Percentiles rank a stretch among this genome's conserved stretches.
Conservation (phyloP, 2,888 invertebrate genomes). For the Amiota communis region DNA sequence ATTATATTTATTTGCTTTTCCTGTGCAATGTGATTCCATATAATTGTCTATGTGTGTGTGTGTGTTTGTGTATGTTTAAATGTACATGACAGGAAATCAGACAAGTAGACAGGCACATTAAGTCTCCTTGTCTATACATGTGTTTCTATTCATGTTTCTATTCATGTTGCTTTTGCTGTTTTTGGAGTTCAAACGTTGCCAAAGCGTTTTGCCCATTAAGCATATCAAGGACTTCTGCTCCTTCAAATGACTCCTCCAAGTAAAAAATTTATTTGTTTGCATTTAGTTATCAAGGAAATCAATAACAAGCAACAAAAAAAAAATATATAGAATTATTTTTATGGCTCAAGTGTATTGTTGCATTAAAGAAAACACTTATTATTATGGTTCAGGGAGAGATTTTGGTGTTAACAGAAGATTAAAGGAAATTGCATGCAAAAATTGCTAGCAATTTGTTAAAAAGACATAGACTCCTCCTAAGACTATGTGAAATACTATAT, state of each 20-base stretch:
- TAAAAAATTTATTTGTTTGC: conserved; percentile 59
- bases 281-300: conserved; percentile 44
- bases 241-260: conserved; percentile 33
- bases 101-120: background rate
- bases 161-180: background rate
- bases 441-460: no score
- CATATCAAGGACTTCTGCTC: conserved; percentile 49
- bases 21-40: background rate
- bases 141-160: background rate
- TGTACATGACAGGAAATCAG: conserved; percentile 18
- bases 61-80: background rate
- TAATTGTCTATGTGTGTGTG: background rate
- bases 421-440: no score
- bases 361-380: no score
- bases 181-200: background rate
- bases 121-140: no score
- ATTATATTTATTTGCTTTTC: conserved; percentile 39
- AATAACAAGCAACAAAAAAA: background rate
- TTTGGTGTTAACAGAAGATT: background rate
- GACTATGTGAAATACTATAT: no score
- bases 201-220: conserved; percentile 52
- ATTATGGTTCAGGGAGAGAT: background rate
- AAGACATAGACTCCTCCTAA: no score
- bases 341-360: no score
- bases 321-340: no score